A percentile compares a stretch with the other conserved stretches of the same genome.
These are phyloP conservation scores for Semicossyphus pulcher DNA, from an alignment of 2,113 vertebrate genomes.

Conservation along the genomic window DNA sequence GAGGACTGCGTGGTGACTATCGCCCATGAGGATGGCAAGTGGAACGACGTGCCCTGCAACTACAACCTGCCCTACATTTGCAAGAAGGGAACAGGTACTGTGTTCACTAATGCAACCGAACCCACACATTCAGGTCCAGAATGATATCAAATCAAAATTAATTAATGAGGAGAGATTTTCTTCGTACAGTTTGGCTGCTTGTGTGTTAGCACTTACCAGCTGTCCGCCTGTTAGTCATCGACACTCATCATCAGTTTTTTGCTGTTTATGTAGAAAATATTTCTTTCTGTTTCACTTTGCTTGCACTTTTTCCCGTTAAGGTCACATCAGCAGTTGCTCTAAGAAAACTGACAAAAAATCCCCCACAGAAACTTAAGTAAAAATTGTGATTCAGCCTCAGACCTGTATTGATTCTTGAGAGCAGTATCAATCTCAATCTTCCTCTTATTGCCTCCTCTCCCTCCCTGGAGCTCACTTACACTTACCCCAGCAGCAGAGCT, in stretches of 20 bases:
- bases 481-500: conserved; percentile 24
- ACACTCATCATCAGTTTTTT: conserved; percentile 14
- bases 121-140: not conserved
- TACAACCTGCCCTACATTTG: conserved; percentile 98
- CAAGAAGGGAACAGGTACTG: conserved; percentile 95
- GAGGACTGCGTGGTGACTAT: conserved; percentile 98
- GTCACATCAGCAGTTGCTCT: conserved; percentile 25
- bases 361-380: conserved; percentile 23
- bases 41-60: conserved; percentile 99
- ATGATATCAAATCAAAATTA: not conserved
- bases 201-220: conserved; percentile 29
- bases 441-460: conserved; percentile 22
- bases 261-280: not conserved
- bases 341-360: conserved; percentile 19
- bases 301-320: conserved; percentile 18
- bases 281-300: conserved; percentile 2
- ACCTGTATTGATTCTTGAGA: conserved; percentile 49
- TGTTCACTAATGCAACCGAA: not conserved
- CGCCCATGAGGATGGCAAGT: conserved; percentile 93
- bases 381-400: conserved; percentile 32
- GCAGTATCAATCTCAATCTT: conserved; percentile 57
- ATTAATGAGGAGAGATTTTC: not conserved
- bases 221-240: conserved; percentile 41
- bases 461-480: conserved; percentile 28
- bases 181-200: not conserved